Conservation (phyloP, 2,888 invertebrate species). For the Lasioglossum pauxillum region DNA sequence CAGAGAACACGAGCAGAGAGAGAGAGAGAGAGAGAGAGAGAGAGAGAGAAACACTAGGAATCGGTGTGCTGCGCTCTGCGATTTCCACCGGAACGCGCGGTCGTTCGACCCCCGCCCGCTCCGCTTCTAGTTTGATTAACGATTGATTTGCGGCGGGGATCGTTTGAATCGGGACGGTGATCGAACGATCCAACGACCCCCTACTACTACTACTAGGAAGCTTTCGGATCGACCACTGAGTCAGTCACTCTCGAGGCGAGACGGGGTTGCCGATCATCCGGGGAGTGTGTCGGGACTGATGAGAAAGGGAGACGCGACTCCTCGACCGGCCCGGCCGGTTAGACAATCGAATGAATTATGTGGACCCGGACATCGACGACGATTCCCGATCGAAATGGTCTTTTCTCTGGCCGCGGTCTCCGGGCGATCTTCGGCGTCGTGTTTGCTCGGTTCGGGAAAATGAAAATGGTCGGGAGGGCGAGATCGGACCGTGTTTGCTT, state of each 20-base stretch:
- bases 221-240: constrained; percentile 2
- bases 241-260: not conserved
- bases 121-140: constrained; percentile 54
- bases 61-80: constrained; percentile 48
- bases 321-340: constrained; percentile 3
- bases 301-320: constrained; percentile 9
- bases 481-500: not conserved
- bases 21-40: not conserved
- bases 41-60: not conserved
- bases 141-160: constrained; percentile 57
- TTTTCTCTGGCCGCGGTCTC: not conserved
- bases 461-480: not conserved
- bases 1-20: not conserved
- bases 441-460: not conserved
- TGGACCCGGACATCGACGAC: not conserved
- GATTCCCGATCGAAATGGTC: not conserved
- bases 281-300: constrained; percentile 20
- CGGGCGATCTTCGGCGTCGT: not conserved
- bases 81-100: constrained; percentile 56
- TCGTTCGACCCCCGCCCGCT: constrained; percentile 16
- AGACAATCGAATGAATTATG: constrained; percentile 34
- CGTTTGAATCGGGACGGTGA: constrained; percentile 30
- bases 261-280: constrained; percentile 1
- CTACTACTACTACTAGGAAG: not conserved
- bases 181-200: constrained; percentile 12